Percentiles rank a stretch among this genome's conserved stretches.
phyloP scores from a whole-genome alignment of 2,113 vertebrate species.

The Corythornis cristatus region DNA sequence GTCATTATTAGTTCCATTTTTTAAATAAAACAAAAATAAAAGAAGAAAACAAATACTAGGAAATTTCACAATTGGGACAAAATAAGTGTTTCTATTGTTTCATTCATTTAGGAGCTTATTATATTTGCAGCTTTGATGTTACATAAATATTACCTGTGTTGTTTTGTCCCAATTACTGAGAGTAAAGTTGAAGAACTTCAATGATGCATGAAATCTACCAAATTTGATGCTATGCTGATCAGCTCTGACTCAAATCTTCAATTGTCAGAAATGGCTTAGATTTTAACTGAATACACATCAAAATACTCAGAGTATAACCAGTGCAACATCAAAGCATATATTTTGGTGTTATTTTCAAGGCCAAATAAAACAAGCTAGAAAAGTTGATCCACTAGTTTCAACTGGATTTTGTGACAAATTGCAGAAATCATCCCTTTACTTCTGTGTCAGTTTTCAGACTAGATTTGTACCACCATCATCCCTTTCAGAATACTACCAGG shows the following conservation, averaged over 20 bases:
- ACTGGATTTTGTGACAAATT: not conserved
- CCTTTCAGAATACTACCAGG: not conserved
- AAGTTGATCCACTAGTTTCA: not conserved
- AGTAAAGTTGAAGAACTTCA: slow-evolving; percentile 67
- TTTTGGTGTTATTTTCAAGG: slow-evolving; percentile 18
- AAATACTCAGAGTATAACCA: not conserved
- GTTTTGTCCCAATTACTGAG: slow-evolving; percentile 76
- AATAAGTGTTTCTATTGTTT: slow-evolving; percentile 51
- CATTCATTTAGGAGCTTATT: slow-evolving; percentile 67
- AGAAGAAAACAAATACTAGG: slow-evolving; percentile 23
- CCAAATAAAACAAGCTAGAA: not conserved
- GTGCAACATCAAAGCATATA: not conserved
- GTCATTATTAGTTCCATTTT: slow-evolving; percentile 1
- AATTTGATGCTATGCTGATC: slow-evolving; percentile 69
- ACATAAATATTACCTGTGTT: slow-evolving; percentile 68
- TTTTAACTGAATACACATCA: not conserved
- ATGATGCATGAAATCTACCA: slow-evolving; percentile 8
- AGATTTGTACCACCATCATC: not conserved
- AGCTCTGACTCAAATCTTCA: slow-evolving; percentile 1
- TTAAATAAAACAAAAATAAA: slow-evolving; percentile 13
- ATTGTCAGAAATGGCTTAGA: not conserved
- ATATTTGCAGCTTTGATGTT: slow-evolving; percentile 72
- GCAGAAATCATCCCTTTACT: not conserved
- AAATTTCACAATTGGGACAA: slow-evolving; percentile 39
- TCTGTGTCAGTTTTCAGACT: not conserved